Conservation (phyloP, 2,888 invertebrate species). For the Calameuta pallipes region DNA sequence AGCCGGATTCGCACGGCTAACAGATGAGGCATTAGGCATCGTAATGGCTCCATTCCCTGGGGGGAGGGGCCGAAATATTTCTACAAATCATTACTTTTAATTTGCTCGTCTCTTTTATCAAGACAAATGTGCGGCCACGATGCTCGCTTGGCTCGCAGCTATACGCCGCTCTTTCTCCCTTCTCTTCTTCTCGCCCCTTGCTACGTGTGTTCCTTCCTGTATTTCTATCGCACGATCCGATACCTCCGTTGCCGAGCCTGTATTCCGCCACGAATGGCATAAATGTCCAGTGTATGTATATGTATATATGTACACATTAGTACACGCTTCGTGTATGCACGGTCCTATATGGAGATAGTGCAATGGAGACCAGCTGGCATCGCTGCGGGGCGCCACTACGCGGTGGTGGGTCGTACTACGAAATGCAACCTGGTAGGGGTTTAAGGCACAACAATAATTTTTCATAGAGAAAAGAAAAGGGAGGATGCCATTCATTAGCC, state of each 20-base stretch:
- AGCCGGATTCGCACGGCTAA: constrained; percentile 57
- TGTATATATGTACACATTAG: not conserved
- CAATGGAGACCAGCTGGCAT: constrained; percentile 20
- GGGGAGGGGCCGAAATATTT: constrained; percentile 55
- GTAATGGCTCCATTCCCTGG: constrained; percentile 59
- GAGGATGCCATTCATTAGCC: constrained; percentile 64
- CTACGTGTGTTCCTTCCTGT: not conserved
- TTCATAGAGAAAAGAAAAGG: constrained; percentile 60
- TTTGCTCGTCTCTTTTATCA: constrained; percentile 59
- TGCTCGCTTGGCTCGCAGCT: constrained; percentile 3
- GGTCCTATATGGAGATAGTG: not conserved
- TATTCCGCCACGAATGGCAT: not conserved
- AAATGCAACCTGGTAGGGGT: constrained; percentile 27
- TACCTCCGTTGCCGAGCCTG: not conserved
- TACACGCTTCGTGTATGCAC: not conserved
- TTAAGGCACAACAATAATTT: constrained; percentile 60
- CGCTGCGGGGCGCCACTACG: constrained; percentile 22
- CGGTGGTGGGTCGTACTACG: constrained; percentile 26
- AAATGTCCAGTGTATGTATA: not conserved
- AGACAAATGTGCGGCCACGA: constrained; percentile 49
- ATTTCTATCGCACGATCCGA: not conserved
- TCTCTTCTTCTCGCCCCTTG: not conserved
- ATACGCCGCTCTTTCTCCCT: not conserved
- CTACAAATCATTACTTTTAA: constrained; percentile 67
- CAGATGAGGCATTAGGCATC: constrained; percentile 64